Base-by-base conservation (phyloP, 2,888 invertebrate species). In the Napeogenes inachia region DNA sequence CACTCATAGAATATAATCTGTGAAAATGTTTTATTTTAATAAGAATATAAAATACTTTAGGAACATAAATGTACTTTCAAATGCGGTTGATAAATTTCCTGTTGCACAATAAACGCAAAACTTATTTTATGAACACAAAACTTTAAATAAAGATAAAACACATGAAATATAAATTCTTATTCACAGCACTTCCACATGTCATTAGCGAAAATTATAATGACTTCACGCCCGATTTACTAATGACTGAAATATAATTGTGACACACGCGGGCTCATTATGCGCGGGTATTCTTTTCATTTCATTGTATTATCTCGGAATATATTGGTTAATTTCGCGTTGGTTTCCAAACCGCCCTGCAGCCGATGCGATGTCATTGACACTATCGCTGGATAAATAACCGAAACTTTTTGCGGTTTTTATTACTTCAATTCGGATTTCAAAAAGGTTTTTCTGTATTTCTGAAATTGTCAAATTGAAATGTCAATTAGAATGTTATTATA, bases 311-410 rank as follows among this genome's bases (percentile, higher is more conserved):
- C 60, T 59, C 54, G 50, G 53, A 61, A 64, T 59, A 60, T 57
- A 54, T 21, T 32, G 61, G 59, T 61, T 64, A 63, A 58, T 60
- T 59, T 57, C 66, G 46, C 64, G 57, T 46, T 56, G 42, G 42
- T 3, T 56, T 30, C 47, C 12, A 50, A 66, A 64, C 63, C 61
- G 64, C 59, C 55, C 66, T 66, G 64, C 66, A 62, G 53, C 63
- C 61, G 59, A 66, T 62, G 62, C 50, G 33, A 46, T 60, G 64
- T 58, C 62, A 62, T 62, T 62, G 66, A 66, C 62, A 64, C 53
- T 66, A 66, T 66, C 66, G 30, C 30, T 30, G 50, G 50, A n/a
- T 50, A 30, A 30, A 30, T 30, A 50, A 50, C 50, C 50, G 50
- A 50, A 21, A 30, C 21, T 50, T 12, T 50, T 30, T 21, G 21